Conservation (phyloP, 2,888 invertebrate genomes). For the Sminthurinus aureus region DNA sequence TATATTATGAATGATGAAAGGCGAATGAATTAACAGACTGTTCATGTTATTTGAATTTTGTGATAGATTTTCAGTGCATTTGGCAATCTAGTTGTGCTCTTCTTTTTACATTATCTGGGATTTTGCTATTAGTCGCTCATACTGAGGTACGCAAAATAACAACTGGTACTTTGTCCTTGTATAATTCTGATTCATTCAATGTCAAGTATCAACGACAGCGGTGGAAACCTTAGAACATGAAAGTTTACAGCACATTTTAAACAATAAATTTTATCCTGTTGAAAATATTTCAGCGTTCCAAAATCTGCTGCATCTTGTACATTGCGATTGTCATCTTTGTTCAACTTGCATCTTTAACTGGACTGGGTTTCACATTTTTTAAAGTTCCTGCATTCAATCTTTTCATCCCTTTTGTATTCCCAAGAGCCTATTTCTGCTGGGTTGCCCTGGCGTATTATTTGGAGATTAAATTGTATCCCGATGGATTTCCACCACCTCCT, state of each 20-base stretch:
- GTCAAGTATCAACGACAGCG: no score
- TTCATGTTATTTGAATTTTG: not conserved
- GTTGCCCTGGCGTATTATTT: not conserved
- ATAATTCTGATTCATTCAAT: no score
- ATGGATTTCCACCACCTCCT: conserved; percentile 25
- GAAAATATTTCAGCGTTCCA: conserved; percentile 2
- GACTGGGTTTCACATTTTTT: not conserved
- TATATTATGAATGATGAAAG: no score
- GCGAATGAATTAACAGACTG: no score
- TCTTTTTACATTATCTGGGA: not conserved
- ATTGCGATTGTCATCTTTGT: not conserved
- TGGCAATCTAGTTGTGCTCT: conserved; percentile 15
- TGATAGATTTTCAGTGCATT: not conserved
- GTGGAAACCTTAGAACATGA: no score
- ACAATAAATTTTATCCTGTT: not conserved
- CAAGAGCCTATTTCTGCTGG: conserved; percentile 24
- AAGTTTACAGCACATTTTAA: no score
- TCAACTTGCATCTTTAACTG: not conserved
- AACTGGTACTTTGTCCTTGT: no score
- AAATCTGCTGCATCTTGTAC: not conserved
- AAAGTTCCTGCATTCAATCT: not conserved
- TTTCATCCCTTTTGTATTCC: not conserved
- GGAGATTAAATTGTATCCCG: conserved; percentile 27
- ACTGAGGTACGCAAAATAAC: not conserved
- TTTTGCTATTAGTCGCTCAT: not conserved